A percentile compares a stretch with the other conserved stretches of the same genome.
Conservation (phyloP, 2,113 vertebrate genomes). For the Carassius gibelio region DNA sequence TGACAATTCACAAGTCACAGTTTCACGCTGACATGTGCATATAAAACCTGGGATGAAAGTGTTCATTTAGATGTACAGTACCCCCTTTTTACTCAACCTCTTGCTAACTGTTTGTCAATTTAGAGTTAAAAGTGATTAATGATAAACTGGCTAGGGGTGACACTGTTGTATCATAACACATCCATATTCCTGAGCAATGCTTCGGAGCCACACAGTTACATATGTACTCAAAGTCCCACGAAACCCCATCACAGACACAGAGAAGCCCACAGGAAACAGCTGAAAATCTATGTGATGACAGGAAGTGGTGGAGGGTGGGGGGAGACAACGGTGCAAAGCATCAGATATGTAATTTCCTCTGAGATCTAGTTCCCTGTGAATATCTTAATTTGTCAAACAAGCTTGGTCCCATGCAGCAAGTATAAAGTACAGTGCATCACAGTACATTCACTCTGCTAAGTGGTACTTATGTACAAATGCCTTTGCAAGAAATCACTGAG, state of each 20-base stretch:
- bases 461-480: slow-evolving; percentile 64
- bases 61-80: slow-evolving; percentile 1
- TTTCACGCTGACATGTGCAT: slow-evolving; percentile 29
- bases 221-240: neutral
- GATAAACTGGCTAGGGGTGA: neutral
- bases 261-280: slow-evolving; percentile 48
- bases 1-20: slow-evolving; percentile 29
- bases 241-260: slow-evolving; percentile 26
- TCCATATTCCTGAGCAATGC: slow-evolving; percentile 45
- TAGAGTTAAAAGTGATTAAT: neutral
- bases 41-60: slow-evolving; percentile 14
- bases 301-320: slow-evolving; percentile 39
- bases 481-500: slow-evolving; percentile 3
- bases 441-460: slow-evolving; percentile 67
- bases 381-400: slow-evolving; percentile 42
- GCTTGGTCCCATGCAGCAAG: slow-evolving; percentile 54
- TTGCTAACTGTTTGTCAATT: neutral
- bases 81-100: neutral
- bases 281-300: slow-evolving; percentile 32
- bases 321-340: slow-evolving; percentile 24
- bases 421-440: slow-evolving; percentile 40
- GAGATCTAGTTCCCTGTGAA: slow-evolving; percentile 54
- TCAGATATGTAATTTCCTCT: slow-evolving; percentile 24
- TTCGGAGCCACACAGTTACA: neutral
- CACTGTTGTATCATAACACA: slow-evolving; percentile 6